phyloP scores from a whole-genome alignment of 2,797 vertebrate species.

The Discoglossus pictus region DNA sequence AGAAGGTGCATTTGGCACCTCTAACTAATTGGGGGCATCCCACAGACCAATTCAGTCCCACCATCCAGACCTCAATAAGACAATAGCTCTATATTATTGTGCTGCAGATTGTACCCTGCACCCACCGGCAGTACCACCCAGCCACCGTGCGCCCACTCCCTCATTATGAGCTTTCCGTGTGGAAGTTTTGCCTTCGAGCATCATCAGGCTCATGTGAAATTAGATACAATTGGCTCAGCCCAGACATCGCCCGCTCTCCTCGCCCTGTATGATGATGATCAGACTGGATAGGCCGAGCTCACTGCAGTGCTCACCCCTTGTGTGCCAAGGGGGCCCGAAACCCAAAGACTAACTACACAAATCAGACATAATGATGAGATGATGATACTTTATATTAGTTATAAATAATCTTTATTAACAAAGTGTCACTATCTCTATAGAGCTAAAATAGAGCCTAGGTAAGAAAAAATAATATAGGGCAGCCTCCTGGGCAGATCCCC shows the following conservation, averaged over 20 bases:
- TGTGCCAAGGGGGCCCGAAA: too few relatives aligned
- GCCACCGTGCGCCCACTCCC: slow-evolving; percentile 60
- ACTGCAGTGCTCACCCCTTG: slow-evolving; percentile 58
- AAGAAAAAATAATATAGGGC: too few relatives aligned
- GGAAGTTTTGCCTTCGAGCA: slow-evolving; percentile 60
- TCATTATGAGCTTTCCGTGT: slow-evolving; percentile 52
- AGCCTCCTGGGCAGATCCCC: too few relatives aligned
- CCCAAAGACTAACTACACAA: too few relatives aligned
- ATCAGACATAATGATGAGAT: too few relatives aligned
- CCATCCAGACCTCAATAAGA: too few relatives aligned
- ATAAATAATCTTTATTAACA: too few relatives aligned
- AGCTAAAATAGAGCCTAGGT: too few relatives aligned
- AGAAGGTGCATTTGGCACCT: too few relatives aligned
- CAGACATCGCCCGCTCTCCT: slow-evolving; percentile 54
- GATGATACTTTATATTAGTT: too few relatives aligned
- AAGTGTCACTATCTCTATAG: too few relatives aligned
- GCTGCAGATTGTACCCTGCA: slow-evolving; percentile 43
- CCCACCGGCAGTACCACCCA: slow-evolving; percentile 53
- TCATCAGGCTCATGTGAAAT: slow-evolving; percentile 64
- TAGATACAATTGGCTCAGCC: slow-evolving; percentile 57
- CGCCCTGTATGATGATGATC: slow-evolving; percentile 50
- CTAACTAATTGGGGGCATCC: not conserved
- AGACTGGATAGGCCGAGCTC: slow-evolving; percentile 50
- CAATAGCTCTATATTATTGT: slow-evolving; percentile 34
- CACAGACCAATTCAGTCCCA: not conserved